Base-by-base conservation (phyloP, 2,113 vertebrate species). In the Gobiocypris rarus region DNA sequence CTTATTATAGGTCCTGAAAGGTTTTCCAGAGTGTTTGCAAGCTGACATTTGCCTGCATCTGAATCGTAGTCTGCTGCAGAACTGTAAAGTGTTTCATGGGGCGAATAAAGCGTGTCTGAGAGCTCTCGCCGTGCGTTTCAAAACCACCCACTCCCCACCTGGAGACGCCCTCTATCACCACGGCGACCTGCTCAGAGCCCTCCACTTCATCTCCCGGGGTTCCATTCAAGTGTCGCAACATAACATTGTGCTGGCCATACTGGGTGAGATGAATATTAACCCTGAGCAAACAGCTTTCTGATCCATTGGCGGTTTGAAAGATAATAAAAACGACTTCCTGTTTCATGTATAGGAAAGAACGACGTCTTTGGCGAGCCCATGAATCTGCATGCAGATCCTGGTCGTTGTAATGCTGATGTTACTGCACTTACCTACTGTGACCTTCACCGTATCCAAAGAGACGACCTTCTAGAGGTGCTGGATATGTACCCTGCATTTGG, bases 31-130 rank as follows among this genome's bases (percentile, higher is more conserved):
- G 92, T 99, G 97, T 86, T 88, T 99, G 88, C 98, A 99, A 92
- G 97, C 96, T 0, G 97, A 99, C 86, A 98, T 99, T 90, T 98
- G 97, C 91, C 94, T 99, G 85, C 98, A 99, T 88, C 93, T 99
- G 88, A 98, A 99, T 92, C 95, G 97, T 34, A 96, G 94, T 1
- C 94, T 98, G 67, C 94, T 99, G n/a, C 95, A 98, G 87, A 96
- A 97, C 93, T 97, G 96, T 90, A 96, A 96, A 15, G 97, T 96
- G 10, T 99, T 99, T 92, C 90, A 86, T 0, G 97, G 97, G 4
- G 97, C 96, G 58, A 96, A 95, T 91, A 96, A 98, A 22, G 96
- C 97, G 65, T 99, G 97, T 89, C 93, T 99, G 77, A 95, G 97
- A 0, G 95, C 96, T 0, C 93, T 99, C 31, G 95, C 97, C 3